Evolutionary conservation across 2,113 vertebrate species (phyloP), one percentile per base, ranked within the genome.

Genomic region (Sciurus niger): DNA sequence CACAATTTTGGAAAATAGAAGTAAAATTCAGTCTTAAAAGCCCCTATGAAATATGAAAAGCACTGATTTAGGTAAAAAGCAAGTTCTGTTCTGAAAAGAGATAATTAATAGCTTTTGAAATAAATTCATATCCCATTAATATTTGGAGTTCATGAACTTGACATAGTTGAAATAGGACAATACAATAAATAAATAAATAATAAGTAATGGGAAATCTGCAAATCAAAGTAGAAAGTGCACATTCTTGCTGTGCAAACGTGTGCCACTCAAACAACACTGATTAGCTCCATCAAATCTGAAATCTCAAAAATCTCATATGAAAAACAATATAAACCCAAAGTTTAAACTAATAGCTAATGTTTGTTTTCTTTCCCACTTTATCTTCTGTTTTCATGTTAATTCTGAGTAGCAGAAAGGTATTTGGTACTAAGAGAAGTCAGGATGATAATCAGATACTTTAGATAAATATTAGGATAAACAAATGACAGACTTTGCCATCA

Each of bases 241-340:
- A 46, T 51, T 92, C 4, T 10, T 94, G 22, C 77, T 70, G 55
- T 34, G 17, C 40, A 63, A 80, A 84, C 37, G 73, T 68, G 10
- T 37, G 84, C 4, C 48, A 67, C 4, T 7, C 43, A 93, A 86
- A 67, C 2, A 28, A 65, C n/a, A 68, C 30, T 20, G 18, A 92
- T 84, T 80, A 17, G 11, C 72, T 93, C 10, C 46, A 90, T 76
- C 53, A 80, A 90, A 87, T 87, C 20, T 20, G 72, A 88, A 48
- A n/a, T 40, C 46, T 90, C 63, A 96, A 93, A 93, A 94, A 8
- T 60, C 32, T 55, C 90, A 22, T 92, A 80, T n/a, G 40, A 46
- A 51, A 78, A 78, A 34, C 16, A 60, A n/a, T 12, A 20, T 70
- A 90, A 96, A n/a, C 6, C 13, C 70, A 40, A 76, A 67, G 40